Conservation (phyloP, 2,113 vertebrate species). For the Brevimyrus niger region DNA sequence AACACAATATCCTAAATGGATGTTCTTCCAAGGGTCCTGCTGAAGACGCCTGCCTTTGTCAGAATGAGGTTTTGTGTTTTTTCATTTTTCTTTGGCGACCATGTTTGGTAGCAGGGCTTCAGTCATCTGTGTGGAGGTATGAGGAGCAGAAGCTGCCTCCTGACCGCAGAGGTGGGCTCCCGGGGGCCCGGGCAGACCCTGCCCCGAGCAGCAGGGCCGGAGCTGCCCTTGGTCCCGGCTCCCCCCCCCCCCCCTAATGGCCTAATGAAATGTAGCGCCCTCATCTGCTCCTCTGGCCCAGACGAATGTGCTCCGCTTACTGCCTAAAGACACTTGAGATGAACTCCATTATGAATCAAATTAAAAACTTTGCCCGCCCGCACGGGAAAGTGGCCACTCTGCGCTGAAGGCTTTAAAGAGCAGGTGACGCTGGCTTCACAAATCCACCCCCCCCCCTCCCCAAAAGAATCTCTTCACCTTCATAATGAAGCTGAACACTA, state of each 20-base stretch:
- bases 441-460: not conserved
- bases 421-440: constrained; percentile 41
- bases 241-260: constrained; percentile 39
- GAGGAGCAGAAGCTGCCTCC: not conserved
- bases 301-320: constrained; percentile 56
- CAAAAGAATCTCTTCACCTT: constrained; percentile 48
- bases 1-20: constrained; percentile 47
- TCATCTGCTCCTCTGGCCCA: constrained; percentile 54
- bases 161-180: not conserved
- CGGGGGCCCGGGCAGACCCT: not conserved
- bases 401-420: constrained; percentile 38
- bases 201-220: not conserved
- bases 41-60: not conserved
- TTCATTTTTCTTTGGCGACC: not conserved
- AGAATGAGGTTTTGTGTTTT: not conserved
- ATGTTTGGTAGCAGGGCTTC: not conserved
- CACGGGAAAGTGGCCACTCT: constrained; percentile 33
- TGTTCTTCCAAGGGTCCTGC: constrained; percentile 22
- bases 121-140: not conserved
- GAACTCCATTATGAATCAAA: constrained; percentile 63
- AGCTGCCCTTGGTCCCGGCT: constrained; percentile 35
- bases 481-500: constrained; percentile 57
- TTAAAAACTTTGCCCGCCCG: constrained; percentile 53
- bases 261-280: constrained; percentile 59
- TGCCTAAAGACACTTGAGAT: constrained; percentile 58